phyloP scores from a whole-genome alignment of 2,113 vertebrate genomes.

The Chaenogobius annularis region DNA sequence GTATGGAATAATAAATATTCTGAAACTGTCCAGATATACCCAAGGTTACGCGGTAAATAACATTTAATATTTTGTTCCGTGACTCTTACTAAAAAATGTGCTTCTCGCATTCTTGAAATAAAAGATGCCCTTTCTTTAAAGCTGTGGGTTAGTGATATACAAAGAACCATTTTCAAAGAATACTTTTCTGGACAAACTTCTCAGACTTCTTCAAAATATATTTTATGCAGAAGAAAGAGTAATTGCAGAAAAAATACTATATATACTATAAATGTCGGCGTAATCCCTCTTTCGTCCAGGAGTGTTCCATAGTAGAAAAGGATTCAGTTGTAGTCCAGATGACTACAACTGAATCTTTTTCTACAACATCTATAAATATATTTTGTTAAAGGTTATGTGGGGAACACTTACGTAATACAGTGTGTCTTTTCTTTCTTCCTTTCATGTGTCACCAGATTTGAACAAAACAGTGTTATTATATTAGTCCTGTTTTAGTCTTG shows the following conservation, averaged over 20 bases:
- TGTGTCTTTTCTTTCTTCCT: background rate
- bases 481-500: too few species aligned
- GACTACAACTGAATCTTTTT: too few species aligned
- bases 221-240: too few species aligned
- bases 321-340: too few species aligned
- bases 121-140: slow-evolving; percentile 1
- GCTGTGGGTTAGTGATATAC: background rate
- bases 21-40: background rate
- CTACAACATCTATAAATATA: background rate
- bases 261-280: too few species aligned
- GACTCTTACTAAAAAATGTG: background rate
- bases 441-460: background rate
- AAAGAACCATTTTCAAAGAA: background rate
- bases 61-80: background rate
- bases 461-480: too few species aligned
- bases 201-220: too few species aligned
- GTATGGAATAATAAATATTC: background rate
- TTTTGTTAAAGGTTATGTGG: background rate
- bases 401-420: background rate
- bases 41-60: too few species aligned
- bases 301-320: too few species aligned
- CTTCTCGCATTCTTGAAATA: background rate
- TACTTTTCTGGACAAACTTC: too few species aligned
- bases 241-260: background rate
- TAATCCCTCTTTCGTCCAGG: too few species aligned